Evolutionary conservation across 2,888 invertebrate species (phyloP), one percentile per base, ranked within the genome.

Genomic region (Coenonympha arcania): DNA sequence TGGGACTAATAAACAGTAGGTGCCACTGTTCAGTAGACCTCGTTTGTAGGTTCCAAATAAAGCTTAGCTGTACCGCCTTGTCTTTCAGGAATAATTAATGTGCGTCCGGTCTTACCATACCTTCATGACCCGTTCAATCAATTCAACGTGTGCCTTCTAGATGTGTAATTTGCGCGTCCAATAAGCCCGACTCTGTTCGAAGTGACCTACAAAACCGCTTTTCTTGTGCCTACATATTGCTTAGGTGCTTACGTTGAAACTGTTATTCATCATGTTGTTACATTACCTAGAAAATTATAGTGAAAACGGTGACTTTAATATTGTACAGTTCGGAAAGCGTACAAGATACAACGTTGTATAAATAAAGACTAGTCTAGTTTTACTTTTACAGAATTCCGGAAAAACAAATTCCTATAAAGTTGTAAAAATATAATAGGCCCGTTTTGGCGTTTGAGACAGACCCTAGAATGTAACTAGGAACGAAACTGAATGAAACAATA

Each of bases 51-150:
- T n/a, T n/a, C n/a, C n/a, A n/a, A n/a, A n/a, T n/a, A n/a, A n/a
- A n/a, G n/a, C n/a, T n/a, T n/a, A n/a, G n/a, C n/a, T n/a, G n/a
- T n/a, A n/a, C n/a, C n/a, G n/a, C n/a, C n/a, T n/a, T n/a, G 4
- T n/a, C 4, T 6, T 2, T 18, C 18, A 8, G 11, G 11, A n/a
- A n/a, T n/a, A n/a, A n/a, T n/a, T n/a, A 16, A 18, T 34, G 24
- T 33, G 34, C 20, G 34, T 11, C 16, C 1, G 16, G n/a, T 9
- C 22, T 44, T 13, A 46, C 19, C 39, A 51, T 56, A 55, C 56
- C 58, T 52, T 49, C 39, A 16, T 48, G 54, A 26, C 47, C 49
- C 36, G 48, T 51, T 50, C 55, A 49, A 53, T 54, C 49, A 53
- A 55, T 37, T 44, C 49, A 20, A 28, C 40, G 48, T 43, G 44